These are phyloP conservation scores for Apis florea DNA, from an alignment of 1,140 invertebrate species.

Conservation along the genomic window DNA sequence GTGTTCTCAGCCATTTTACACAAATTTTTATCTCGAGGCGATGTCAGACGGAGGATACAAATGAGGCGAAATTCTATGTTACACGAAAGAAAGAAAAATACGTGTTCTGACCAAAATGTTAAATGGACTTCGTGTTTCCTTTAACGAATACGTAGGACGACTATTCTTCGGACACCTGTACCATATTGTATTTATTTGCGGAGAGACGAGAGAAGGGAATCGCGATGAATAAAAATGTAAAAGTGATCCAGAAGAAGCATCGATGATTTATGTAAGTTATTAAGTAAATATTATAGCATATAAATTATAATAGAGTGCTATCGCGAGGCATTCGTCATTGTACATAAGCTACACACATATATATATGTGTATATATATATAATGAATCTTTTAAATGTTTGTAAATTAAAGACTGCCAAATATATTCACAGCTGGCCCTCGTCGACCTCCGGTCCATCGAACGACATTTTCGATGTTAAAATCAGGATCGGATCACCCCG, in stretches of 20 bases:
- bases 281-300: conserved; percentile 67
- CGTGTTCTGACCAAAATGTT: neutral
- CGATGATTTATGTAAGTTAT: conserved; percentile 74
- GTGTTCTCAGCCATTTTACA: neutral
- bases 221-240: conserved; percentile 13
- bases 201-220: conserved; percentile 9
- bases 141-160: conserved; percentile 2
- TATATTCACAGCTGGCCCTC: conserved; percentile 21
- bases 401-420: conserved; percentile 43
- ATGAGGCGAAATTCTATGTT: neutral
- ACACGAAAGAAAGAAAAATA: no score
- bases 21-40: neutral
- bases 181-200: conserved; percentile 78
- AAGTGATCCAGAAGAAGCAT: conserved; percentile 54
- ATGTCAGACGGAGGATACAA: neutral
- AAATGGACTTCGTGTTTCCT: neutral
- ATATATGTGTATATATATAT: no score
- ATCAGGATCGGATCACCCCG: neutral
- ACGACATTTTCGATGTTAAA: neutral
- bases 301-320: conserved; percentile 70
- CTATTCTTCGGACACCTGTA: conserved; percentile 62
- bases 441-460: neutral
- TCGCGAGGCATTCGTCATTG: conserved; percentile 52
- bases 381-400: neutral
- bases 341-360: conserved; percentile 71